These are phyloP conservation scores for Pseudobourletiella spinata DNA, from an alignment of 1,140 invertebrate genomes.

Conservation along the genomic window DNA sequence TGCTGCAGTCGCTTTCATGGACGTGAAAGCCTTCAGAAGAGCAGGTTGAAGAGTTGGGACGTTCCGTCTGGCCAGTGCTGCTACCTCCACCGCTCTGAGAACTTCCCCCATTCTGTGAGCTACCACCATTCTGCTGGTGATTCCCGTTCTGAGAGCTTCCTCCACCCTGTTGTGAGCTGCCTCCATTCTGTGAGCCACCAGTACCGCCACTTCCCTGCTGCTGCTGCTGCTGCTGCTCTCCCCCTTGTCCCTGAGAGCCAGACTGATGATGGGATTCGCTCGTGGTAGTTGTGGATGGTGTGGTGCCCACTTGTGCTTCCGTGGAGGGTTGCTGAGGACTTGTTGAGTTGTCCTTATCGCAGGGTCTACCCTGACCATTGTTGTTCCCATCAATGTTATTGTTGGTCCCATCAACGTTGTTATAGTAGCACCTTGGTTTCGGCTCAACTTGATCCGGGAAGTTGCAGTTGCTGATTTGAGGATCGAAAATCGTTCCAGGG, in stretches of 20 bases:
- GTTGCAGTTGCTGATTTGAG: slow-evolving; percentile 10
- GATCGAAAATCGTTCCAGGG: slow-evolving; percentile 38
- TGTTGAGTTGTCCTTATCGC: slow-evolving; percentile 9
- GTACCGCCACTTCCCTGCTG: neutral
- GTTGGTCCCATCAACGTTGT: neutral
- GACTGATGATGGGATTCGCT: slow-evolving; percentile 1
- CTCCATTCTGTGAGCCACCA: neutral
- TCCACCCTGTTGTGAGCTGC: neutral
- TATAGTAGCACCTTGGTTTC: slow-evolving; percentile 8
- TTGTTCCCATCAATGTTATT: neutral
- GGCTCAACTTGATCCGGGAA: slow-evolving; percentile 12
- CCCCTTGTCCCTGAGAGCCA: neutral
- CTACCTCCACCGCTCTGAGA: neutral
- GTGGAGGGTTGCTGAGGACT: neutral
- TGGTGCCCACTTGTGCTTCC: neutral
- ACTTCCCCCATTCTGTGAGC: neutral
- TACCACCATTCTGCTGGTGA: neutral
- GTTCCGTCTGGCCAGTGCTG: neutral
- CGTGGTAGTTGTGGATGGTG: neutral
- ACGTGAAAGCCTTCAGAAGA: slow-evolving; percentile 55
- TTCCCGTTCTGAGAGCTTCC: slow-evolving; percentile 1
- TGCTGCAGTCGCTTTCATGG: slow-evolving; percentile 49
- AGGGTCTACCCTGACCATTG: neutral
- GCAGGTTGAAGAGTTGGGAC: slow-evolving; percentile 39
- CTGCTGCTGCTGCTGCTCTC: neutral